These are phyloP conservation scores for Drosophila atripex DNA, from an alignment of 2,888 invertebrate species.

Conservation along the genomic window DNA sequence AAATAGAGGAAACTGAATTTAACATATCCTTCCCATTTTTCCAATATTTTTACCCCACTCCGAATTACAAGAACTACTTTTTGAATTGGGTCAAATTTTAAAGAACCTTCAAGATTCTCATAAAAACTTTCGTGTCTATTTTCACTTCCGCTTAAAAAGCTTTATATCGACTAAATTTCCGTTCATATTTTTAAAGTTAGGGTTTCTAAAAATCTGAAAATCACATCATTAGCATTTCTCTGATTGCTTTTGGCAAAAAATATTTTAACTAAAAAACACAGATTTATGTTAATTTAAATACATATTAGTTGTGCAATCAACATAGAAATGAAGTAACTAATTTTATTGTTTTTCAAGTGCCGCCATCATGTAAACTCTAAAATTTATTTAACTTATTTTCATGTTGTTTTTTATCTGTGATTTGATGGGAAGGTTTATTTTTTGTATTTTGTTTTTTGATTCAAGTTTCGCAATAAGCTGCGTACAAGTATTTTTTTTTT, in stretches of 20 bases:
- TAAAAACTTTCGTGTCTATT: constrained; percentile 1
- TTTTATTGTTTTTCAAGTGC: not conserved
- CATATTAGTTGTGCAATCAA: not conserved
- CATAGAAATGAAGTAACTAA: not conserved
- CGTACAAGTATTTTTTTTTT: constrained; percentile 7
- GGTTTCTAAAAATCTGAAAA: not conserved
- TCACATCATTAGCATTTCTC: not conserved
- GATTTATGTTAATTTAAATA: not conserved
- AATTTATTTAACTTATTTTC: not conserved
- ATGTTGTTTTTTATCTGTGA: not conserved
- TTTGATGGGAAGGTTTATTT: constrained; percentile 1
- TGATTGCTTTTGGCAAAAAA: not conserved
- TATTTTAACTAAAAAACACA: not conserved
- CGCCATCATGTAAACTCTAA: not conserved
- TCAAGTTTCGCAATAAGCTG: constrained; percentile 17
- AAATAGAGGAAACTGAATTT: too few relatives aligned
- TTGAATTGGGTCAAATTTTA: not conserved
- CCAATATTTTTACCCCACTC: too few relatives aligned
- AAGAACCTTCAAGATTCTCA: not conserved
- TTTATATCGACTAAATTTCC: not conserved
- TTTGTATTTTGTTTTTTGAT: constrained; percentile 1
- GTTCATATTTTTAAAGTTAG: not conserved
- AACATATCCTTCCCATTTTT: too few relatives aligned
- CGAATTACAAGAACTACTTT: not conserved
- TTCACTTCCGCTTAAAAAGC: not conserved